phyloP scores from a whole-genome alignment of 2,888 invertebrate species.

The Cephus runcator region DNA sequence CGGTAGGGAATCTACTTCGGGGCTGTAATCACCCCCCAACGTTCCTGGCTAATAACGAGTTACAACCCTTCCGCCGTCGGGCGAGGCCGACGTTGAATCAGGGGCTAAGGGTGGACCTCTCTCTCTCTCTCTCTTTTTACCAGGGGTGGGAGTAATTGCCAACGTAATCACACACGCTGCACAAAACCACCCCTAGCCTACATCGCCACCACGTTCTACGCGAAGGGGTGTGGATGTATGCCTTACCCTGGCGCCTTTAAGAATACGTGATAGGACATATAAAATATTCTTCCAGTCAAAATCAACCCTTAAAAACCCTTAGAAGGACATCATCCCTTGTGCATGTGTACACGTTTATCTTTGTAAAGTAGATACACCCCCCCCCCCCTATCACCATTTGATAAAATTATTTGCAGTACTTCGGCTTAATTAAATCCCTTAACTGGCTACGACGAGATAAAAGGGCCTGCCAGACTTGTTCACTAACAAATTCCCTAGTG shows the following conservation, averaged over 20 bases:
- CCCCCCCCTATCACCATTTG: neutral
- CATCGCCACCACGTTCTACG: constrained; percentile 9
- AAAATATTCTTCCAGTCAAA: neutral
- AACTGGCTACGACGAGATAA: neutral
- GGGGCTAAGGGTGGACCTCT: constrained; percentile 10
- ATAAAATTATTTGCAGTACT: neutral
- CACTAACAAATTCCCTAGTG: neutral
- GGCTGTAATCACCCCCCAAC: constrained; percentile 55
- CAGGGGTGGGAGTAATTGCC: constrained; percentile 58
- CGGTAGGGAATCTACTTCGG: constrained; percentile 53
- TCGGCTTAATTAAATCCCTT: neutral
- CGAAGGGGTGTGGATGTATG: constrained; percentile 41
- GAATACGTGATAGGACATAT: constrained; percentile 40
- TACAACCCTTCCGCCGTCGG: constrained; percentile 54
- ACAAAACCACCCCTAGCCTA: constrained; percentile 42
- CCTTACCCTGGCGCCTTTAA: constrained; percentile 39
- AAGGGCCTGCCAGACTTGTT: neutral
- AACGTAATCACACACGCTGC: constrained; percentile 61
- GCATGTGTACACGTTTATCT: too few species aligned
- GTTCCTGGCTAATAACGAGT: constrained; percentile 58
- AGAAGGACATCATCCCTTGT: neutral
- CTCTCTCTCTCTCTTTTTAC: neutral
- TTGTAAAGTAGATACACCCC: too few species aligned
- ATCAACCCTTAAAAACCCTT: neutral
- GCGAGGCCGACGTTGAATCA: constrained; percentile 24